Percentiles rank a stretch among this genome's conserved stretches.
Evolutionary conservation across 1,140 invertebrate genomes (phyloP).

Genomic region (Chlorops oryzae): DNA sequence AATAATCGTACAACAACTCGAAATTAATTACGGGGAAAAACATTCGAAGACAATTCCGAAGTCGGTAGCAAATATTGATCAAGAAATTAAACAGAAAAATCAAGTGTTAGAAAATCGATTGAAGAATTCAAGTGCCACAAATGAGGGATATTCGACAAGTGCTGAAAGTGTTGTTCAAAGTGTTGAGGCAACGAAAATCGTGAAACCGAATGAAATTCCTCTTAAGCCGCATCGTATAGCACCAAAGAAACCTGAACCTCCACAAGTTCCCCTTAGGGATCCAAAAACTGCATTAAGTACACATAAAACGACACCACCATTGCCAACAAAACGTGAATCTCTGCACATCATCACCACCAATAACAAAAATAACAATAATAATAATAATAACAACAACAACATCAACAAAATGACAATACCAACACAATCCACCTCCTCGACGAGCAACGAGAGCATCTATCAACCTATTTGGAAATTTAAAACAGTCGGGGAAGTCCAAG

Average conservation of each 20-base stretch:
- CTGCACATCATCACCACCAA: background rate
- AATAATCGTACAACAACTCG: no score
- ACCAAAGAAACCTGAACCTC: conserved; percentile 13
- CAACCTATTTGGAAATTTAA: conserved; percentile 46
- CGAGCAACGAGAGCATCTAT: conserved; percentile 39
- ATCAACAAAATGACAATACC: no score
- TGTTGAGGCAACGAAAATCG: background rate
- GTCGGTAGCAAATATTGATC: background rate
- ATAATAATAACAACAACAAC: background rate
- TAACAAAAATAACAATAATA: conserved; percentile 1
- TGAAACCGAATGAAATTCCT: no score
- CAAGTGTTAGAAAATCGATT: no score
- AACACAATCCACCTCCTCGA: background rate
- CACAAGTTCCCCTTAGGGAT: conserved; percentile 35
- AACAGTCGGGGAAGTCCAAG: conserved; percentile 28
- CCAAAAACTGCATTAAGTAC: conserved; percentile 25
- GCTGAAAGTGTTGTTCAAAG: no score
- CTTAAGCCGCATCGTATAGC: background rate
- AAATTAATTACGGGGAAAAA: no score
- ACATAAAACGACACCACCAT: background rate
- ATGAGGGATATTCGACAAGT: no score
- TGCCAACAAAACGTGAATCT: background rate
- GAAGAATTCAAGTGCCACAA: no score
- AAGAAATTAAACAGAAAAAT: no score
- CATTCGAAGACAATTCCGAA: background rate